Evolutionary conservation across 2,888 invertebrate genomes (phyloP).

Genomic region (Pristionchus arcanus): DNA sequence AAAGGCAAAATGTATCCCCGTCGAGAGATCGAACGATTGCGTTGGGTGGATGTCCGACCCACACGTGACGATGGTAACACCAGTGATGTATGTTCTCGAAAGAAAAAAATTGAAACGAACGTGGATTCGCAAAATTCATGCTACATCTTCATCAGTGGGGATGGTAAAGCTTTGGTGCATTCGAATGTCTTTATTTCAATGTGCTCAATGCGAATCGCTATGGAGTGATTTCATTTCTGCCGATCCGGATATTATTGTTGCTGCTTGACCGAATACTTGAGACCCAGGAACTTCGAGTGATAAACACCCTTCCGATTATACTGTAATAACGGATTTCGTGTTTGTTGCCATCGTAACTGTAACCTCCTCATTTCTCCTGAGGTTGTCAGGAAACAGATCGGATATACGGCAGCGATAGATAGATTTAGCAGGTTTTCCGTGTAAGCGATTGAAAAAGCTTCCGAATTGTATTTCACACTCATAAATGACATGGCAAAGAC

Average conservation of each 20-base stretch:
- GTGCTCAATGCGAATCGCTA: background rate
- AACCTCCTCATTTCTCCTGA: constrained; percentile 15
- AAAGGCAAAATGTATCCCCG: too few species aligned
- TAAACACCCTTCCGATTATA: background rate
- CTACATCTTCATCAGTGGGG: too few species aligned
- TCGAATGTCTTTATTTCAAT: too few species aligned
- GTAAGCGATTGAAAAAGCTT: background rate
- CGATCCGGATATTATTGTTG: background rate
- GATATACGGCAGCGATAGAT: background rate
- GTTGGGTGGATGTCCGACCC: too few species aligned
- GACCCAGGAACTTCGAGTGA: background rate
- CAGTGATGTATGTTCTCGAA: too few species aligned
- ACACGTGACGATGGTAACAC: too few species aligned
- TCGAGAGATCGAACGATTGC: too few species aligned
- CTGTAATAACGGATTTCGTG: background rate
- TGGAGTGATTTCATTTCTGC: background rate
- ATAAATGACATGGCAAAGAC: background rate
- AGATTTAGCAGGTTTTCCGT: background rate
- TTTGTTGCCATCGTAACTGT: too few species aligned
- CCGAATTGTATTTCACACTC: rapidly evolving
- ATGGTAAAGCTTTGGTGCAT: too few species aligned
- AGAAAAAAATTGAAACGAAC: too few species aligned
- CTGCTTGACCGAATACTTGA: background rate
- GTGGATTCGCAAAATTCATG: too few species aligned
- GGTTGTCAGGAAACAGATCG: background rate